Percentiles rank a stretch among this genome's conserved stretches.
These are phyloP conservation scores for chimpanzee (Pan troglodytes) DNA, from an alignment of 2,113 vertebrate species.

Conservation along the genomic window NHGRI_mPanTro3-v2.1_pri NC_072409.2:14463501-14464000, in stretches of 20 bases:
- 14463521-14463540: neutral
- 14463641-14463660: neutral
- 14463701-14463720: slow-evolving; percentile 19
- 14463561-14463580: neutral
- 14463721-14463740: slow-evolving; percentile 19
- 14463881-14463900: slow-evolving; percentile 35
- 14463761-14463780: neutral
- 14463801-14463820: slow-evolving; percentile 52
- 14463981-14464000: slow-evolving; percentile 46
- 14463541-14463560: neutral
- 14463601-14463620: neutral
- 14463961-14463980: slow-evolving; percentile 57
- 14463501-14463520: neutral
- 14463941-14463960: slow-evolving; percentile 51
- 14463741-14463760: slow-evolving; percentile 8
- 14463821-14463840: slow-evolving; percentile 41
- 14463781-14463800: slow-evolving; percentile 42
- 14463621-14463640: neutral
- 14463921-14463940: slow-evolving; percentile 64
- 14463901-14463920: slow-evolving; percentile 58
- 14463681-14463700: slow-evolving; percentile 28
- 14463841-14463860: slow-evolving; percentile 53
- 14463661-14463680: neutral
- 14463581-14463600: neutral
- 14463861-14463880: slow-evolving; percentile 55